Evolutionary conservation across 2,888 invertebrate species (phyloP).

Genomic region (Silvanus unidentatus): DNA sequence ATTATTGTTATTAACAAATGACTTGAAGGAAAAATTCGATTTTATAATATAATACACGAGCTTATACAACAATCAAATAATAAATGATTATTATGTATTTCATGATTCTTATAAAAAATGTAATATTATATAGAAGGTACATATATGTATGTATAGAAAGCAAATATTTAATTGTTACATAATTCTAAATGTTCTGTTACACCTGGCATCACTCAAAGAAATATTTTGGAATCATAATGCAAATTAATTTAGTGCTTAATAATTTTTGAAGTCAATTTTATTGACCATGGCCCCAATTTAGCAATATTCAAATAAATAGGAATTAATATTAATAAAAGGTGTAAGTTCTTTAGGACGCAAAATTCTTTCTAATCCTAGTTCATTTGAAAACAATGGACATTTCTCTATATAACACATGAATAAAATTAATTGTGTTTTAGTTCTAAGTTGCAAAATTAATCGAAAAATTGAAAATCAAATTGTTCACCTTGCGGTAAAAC

Average conservation of each 20-base stretch:
- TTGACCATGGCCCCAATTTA: slow-evolving; percentile 9
- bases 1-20: too few species aligned
- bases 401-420: too few species aligned
- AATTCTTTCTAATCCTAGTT: too few species aligned
- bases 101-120: not conserved
- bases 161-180: slow-evolving; percentile 6
- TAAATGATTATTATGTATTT: not conserved
- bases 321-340: too few species aligned
- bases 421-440: not conserved
- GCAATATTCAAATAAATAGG: slow-evolving; percentile 3
- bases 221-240: slow-evolving; percentile 12
- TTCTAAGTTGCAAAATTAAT: not conserved
- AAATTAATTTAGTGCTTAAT: not conserved
- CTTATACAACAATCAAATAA: not conserved
- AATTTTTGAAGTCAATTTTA: not conserved
- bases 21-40: too few species aligned
- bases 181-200: slow-evolving; percentile 14
- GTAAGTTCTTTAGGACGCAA: too few species aligned
- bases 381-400: too few species aligned
- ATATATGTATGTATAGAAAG: not conserved
- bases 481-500: slow-evolving; percentile 45
- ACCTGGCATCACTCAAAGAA: slow-evolving; percentile 15
- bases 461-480: slow-evolving; percentile 1
- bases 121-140: too few species aligned
- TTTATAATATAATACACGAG: too few species aligned